Evolutionary conservation across 2,888 invertebrate species (phyloP), one percentile per base, ranked within the genome.

Genomic region (Dusona sp.): DNA sequence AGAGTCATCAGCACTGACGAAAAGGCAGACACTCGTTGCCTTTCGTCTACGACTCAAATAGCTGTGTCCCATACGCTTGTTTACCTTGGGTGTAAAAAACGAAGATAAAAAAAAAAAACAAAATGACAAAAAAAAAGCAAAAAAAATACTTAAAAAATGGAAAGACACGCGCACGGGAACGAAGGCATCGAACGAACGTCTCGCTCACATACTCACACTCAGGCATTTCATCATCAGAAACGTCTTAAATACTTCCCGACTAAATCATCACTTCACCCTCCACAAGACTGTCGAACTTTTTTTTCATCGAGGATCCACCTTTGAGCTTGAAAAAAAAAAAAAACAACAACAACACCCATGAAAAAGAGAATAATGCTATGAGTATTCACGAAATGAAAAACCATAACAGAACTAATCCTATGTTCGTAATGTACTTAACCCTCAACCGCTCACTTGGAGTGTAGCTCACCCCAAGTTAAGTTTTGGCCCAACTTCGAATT

Each of bases 11-110:
- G 79, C 93, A 92, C 93, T 93, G 93, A 94, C 93, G 91, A 88
- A 93, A 88, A 92, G 92, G 92, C 91, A 92, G 93, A 90, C 92
- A 92, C 89, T 93, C 93, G 90, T 90, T 93, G 90, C 93, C 94
- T 88, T 92, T 93, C 86, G 92, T 92, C 87, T 92, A 93, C 88
- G 90, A 91, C 86, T 92, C 92, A 77, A 90, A 93, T 89, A 92
- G 90, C 85, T 93, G 93, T 88, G 92, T 91, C 88, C 91, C 92
- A 85, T 93, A 93, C 90, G 92, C 93, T 90, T 93, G 94, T 88
- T 91, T 93, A 91, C 92, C 93, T 80, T 94, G 94, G 93, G 93
- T 93, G 89, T 94, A 89, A 93, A 70, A 70, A 79, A 82, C 36
- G 42, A 75, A 73, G 36, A 11, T 77, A 42, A 64, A 57, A 77